These are phyloP conservation scores for Listronotus bonariensis DNA, from an alignment of 1,140 invertebrate genomes.

Conservation along the genomic window DNA sequence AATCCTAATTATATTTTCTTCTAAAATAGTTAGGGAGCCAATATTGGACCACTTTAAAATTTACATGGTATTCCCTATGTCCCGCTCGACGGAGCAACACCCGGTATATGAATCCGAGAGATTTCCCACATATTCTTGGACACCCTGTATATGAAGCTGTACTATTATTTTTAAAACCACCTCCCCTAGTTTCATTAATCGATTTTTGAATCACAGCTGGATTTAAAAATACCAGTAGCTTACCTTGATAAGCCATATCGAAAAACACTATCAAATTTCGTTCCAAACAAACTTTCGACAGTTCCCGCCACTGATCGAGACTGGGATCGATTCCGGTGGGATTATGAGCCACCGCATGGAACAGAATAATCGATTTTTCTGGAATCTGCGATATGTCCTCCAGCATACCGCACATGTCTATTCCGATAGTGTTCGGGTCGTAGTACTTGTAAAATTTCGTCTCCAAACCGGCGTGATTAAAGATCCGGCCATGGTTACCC, in stretches of 20 bases:
- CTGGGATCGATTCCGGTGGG: constrained; percentile 94
- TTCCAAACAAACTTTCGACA: constrained; percentile 78
- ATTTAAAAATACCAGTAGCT: background rate
- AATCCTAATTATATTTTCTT: too few species aligned
- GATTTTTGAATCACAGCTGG: background rate
- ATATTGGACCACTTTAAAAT: too few species aligned
- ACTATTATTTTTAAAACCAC: background rate
- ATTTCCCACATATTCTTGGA: too few species aligned
- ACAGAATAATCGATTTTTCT: constrained; percentile 84
- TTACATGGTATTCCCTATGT: too few species aligned
- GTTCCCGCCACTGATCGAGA: constrained; percentile 79
- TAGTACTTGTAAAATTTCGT: constrained; percentile 95
- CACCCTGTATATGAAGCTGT: too few species aligned
- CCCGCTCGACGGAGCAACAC: too few species aligned
- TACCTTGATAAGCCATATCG: constrained; percentile 94
- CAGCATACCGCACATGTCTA: constrained; percentile 89
- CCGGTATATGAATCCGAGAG: too few species aligned
- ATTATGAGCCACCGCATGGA: constrained; percentile 97
- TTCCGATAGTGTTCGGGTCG: constrained; percentile 90
- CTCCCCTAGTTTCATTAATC: background rate
- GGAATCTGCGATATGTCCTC: constrained; percentile 87
- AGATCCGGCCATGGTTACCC: constrained; percentile 96
- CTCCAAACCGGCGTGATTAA: constrained; percentile 84
- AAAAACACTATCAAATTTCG: constrained; percentile 88
- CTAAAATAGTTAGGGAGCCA: too few species aligned